Conservation (phyloP, 2,888 invertebrate genomes). For the Gastracanthus pulcherrimus region DNA sequence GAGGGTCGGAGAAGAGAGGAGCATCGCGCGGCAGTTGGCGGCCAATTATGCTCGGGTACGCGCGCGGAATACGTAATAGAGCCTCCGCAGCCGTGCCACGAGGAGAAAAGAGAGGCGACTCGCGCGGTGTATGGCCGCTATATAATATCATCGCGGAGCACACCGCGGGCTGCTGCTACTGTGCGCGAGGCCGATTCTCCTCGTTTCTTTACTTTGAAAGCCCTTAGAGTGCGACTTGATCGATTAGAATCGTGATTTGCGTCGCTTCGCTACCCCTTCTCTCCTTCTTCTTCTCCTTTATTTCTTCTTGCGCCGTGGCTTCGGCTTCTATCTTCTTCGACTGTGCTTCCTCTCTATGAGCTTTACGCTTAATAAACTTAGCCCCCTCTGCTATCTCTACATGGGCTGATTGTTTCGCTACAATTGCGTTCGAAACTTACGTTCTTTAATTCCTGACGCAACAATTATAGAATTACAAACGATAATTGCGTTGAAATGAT, state of each 20-base stretch:
- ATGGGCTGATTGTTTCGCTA: not conserved
- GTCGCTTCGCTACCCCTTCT: slow-evolving; percentile 22
- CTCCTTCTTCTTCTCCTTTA: slow-evolving; percentile 16
- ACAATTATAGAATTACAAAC: no score
- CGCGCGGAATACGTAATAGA: slow-evolving; percentile 75
- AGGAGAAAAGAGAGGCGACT: not conserved
- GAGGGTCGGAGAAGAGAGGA: slow-evolving; percentile 59
- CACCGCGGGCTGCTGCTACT: not conserved
- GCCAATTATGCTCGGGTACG: slow-evolving; percentile 76
- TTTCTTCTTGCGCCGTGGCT: no score
- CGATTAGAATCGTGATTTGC: slow-evolving; percentile 55
- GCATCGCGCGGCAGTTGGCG: slow-evolving; percentile 73
- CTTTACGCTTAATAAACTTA: slow-evolving; percentile 12
- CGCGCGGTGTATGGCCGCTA: not conserved
- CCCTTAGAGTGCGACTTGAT: slow-evolving; percentile 50
- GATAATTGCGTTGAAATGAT: no score
- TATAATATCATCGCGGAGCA: slow-evolving; percentile 40
- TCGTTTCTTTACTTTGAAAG: slow-evolving; percentile 24
- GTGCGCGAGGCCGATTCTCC: not conserved
- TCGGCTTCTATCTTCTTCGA: no score
- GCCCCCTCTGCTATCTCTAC: not conserved
- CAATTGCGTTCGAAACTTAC: not conserved
- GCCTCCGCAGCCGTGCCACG: not conserved
- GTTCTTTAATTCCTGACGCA: no score
- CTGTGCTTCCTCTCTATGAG: not conserved